Conservation (phyloP, 2,888 invertebrate species). For the Oxytorus armatus region DNA sequence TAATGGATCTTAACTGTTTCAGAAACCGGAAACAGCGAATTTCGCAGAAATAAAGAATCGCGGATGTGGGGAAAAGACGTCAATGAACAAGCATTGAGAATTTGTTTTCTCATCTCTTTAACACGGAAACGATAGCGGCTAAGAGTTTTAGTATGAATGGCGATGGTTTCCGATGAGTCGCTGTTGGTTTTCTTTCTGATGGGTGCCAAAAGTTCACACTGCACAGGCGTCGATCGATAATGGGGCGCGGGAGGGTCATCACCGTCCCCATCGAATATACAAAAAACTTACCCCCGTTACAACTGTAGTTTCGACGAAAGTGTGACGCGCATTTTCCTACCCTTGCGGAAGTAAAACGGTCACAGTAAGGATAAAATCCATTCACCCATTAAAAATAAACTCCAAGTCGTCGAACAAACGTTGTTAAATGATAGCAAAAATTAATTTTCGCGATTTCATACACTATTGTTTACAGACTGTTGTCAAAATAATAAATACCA, state of each 20-base stretch:
- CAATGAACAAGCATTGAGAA: constrained; percentile 8
- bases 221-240: constrained; percentile 82
- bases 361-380: too few relatives aligned
- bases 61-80: not conserved
- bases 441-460: too few relatives aligned
- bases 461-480: too few relatives aligned
- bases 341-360: too few relatives aligned
- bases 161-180: constrained; percentile 74
- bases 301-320: not conserved
- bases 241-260: constrained; percentile 71
- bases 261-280: constrained; percentile 33
- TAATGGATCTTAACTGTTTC: not conserved
- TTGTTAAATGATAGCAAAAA: too few relatives aligned
- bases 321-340: too few relatives aligned
- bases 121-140: constrained; percentile 83
- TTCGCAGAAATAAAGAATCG: not conserved
- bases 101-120: constrained; percentile 69
- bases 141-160: constrained; percentile 69
- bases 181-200: constrained; percentile 68
- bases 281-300: not conserved
- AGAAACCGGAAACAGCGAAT: not conserved
- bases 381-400: too few relatives aligned
- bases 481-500: too few relatives aligned
- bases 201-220: constrained; percentile 72
- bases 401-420: too few relatives aligned